Percentiles rank a stretch among this genome's conserved stretches.
phyloP scores from a whole-genome alignment of 2,888 invertebrate genomes.

The Leptinotarsa haldemani region DNA sequence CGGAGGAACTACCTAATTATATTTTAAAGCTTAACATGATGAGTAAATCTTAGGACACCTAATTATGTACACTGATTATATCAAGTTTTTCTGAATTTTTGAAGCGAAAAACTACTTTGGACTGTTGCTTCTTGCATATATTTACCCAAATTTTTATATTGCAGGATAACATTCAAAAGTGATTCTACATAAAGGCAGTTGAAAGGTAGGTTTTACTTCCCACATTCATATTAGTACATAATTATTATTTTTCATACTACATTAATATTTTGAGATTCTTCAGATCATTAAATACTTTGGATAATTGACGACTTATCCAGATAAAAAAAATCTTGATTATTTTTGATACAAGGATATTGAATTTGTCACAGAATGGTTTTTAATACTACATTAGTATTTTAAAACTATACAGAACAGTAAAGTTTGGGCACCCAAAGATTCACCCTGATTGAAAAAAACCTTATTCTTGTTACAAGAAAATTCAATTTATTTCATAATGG shows the following conservation, averaged over 20 bases:
- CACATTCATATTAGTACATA: too few species aligned
- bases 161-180: not conserved
- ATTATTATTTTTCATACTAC: too few species aligned
- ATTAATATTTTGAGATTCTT: too few species aligned
- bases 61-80: constrained; percentile 32
- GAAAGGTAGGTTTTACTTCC: not conserved
- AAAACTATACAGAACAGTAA: too few species aligned
- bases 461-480: too few species aligned
- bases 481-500: too few species aligned
- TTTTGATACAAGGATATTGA: too few species aligned
- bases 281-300: not conserved
- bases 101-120: not conserved
- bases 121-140: not conserved
- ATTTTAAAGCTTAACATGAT: constrained; percentile 20
- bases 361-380: too few species aligned
- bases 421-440: too few species aligned
- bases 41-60: constrained; percentile 41
- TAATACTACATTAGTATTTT: too few species aligned
- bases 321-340: too few species aligned
- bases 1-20: not conserved
- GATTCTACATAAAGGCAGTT: not conserved
- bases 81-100: constrained; percentile 19
- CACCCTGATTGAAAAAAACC: constrained; percentile 3
- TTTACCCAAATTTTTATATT: not conserved
- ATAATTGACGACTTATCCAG: not conserved